Percentiles rank a stretch among this genome's conserved stretches.
Evolutionary conservation across 2,888 invertebrate species (phyloP).

Genomic region (Cetonia aurata): DNA sequence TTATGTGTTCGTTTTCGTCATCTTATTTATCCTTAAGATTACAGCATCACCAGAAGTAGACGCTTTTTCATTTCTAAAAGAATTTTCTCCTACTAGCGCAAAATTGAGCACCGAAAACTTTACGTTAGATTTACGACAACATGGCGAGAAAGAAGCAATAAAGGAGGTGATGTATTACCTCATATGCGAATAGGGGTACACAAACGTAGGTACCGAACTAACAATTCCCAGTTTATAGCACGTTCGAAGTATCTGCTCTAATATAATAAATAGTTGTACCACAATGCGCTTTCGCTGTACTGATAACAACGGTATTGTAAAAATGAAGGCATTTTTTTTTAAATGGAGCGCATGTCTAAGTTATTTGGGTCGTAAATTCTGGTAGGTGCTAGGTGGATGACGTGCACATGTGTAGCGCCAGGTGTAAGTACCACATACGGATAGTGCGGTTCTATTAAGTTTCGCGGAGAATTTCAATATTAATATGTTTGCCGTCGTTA

Average conservation of each 20-base stretch:
- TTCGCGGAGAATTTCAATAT: too few relatives aligned
- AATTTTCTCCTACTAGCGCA: too few relatives aligned
- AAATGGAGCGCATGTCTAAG: conserved; percentile 12
- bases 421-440: too few relatives aligned
- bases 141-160: not conserved
- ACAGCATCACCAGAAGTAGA: too few relatives aligned
- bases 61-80: too few relatives aligned
- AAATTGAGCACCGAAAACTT: conserved; percentile 6
- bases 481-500: too few relatives aligned
- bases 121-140: conserved; percentile 4
- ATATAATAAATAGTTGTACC: conserved; percentile 19
- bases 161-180: conserved; percentile 2
- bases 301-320: conserved; percentile 7
- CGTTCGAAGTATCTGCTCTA: not conserved
- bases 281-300: not conserved
- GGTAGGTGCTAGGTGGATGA: too few relatives aligned
- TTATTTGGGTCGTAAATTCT: conserved; percentile 5
- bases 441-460: too few relatives aligned
- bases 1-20: too few relatives aligned
- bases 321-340: conserved; percentile 27
- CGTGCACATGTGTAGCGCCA: too few relatives aligned
- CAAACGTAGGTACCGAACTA: not conserved
- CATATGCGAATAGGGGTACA: too few relatives aligned
- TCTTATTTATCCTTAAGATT: too few relatives aligned
- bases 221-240: not conserved